Evolutionary conservation across 2,113 vertebrate genomes (phyloP), one percentile per base, ranked within the genome.

Genomic region (Anoura caudifer): DNA sequence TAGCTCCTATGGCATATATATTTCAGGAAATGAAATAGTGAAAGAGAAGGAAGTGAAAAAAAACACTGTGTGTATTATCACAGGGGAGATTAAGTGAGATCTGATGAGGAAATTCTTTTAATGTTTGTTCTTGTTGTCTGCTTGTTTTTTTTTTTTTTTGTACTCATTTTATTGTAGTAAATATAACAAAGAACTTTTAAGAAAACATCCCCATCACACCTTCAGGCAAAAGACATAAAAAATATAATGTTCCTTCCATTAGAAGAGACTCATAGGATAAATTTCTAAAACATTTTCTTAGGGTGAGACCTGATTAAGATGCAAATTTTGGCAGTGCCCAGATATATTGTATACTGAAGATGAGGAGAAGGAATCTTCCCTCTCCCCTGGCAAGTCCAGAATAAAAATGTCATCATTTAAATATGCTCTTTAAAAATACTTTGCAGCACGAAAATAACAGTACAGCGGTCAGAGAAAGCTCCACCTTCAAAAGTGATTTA

Each of bases 401-500:
- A 77, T 61, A 83, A 59, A 87, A 65, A 24, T 47, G 17, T 59
- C 3, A 12, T 81, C 43, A 36, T 87, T 87, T 76, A n/a, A 38
- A 79, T 76, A 52, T 54, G 14, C 38, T 93, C 26, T 91, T 79
- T 69, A 61, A 91, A 94, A 93, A 73, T 67, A 91, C 59, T 73
- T 76, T 81, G 22, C 17, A 89, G n/a, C 14, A 12, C 88, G 45
- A 82, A 17, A 86, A 61, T 87, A 85, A 77, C 20, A 45, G 28
- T 36, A 24, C 69, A 63, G 16, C 17, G 76, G 2, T 84, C 16
- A 36, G 31, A 81, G 38, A 85, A 90, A 67, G 54, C 41, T 76
- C 87, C 2, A 54, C 50, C 80, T 95, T 76, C n/a, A 45, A 56
- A 89, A 93, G 31, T 45, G 41, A 91, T 59, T 95, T 91, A 87